A percentile compares a stretch with the other conserved stretches of the same genome.
Conservation (phyloP, 2,888 invertebrate species). For the Phymatocera aterrima region DNA sequence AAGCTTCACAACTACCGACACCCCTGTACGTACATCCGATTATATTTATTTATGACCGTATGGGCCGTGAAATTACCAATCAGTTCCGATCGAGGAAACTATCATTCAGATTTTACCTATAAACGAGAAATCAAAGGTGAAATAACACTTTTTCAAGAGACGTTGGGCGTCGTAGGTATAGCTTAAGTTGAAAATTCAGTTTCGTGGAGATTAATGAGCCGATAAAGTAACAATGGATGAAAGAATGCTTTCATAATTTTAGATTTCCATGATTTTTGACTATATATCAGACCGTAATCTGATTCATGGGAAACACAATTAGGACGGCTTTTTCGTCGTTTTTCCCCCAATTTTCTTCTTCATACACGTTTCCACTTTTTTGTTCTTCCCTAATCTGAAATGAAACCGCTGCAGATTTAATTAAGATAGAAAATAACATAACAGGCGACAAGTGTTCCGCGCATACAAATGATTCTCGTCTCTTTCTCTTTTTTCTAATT, state of each 20-base stretch:
- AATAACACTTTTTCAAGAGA: too few relatives aligned
- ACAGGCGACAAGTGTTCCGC: neutral
- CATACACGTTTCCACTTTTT: neutral
- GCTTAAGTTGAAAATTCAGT: neutral
- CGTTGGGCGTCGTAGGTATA: neutral
- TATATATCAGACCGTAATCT: constrained; percentile 4
- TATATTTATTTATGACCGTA: too few relatives aligned
- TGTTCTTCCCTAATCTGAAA: neutral
- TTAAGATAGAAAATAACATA: constrained; percentile 8
- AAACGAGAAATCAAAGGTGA: too few relatives aligned
- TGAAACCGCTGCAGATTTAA: constrained; percentile 21
- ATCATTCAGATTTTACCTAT: too few relatives aligned
- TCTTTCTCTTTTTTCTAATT: neutral
- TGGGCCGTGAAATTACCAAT: neutral
- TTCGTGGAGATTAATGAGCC: neutral
- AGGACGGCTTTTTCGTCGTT: neutral
- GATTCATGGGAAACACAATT: constrained; percentile 5
- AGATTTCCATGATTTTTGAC: neutral
- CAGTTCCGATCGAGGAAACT: too few relatives aligned
- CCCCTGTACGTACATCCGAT: neutral
- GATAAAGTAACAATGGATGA: neutral
- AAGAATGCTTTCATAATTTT: neutral
- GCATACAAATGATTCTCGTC: neutral
- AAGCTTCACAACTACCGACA: neutral
- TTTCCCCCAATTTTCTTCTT: neutral